Evolutionary conservation across 2,888 invertebrate species (phyloP).

Genomic region (Parnassius smintheus): DNA sequence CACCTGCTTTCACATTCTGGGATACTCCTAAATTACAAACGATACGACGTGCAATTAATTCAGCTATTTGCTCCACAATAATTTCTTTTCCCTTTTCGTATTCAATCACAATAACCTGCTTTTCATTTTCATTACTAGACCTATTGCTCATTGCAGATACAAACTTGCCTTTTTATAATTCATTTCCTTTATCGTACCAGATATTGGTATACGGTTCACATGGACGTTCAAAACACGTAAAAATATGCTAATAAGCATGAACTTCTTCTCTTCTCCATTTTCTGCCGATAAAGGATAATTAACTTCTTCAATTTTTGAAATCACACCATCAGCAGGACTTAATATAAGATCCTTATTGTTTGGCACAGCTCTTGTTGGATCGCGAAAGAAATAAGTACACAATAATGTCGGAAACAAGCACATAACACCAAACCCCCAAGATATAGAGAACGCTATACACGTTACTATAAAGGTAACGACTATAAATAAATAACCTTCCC

Average conservation of each 20-base stretch:
- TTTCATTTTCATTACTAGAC: neutral
- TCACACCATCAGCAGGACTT: neutral
- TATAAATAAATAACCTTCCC: no score
- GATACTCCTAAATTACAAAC: constrained; percentile 1
- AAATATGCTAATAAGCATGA: neutral
- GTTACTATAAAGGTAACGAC: no score
- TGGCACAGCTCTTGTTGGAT: neutral
- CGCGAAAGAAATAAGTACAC: constrained; percentile 3
- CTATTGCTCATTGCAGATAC: neutral
- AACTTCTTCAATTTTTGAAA: constrained; percentile 1
- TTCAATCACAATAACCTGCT: neutral
- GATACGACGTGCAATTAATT: constrained; percentile 2
- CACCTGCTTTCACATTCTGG: constrained; percentile 1
- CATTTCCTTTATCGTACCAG: neutral
- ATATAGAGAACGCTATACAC: no score
- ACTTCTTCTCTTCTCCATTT: neutral
- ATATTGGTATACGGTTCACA: neutral
- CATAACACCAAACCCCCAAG: neutral
- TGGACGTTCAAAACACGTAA: neutral
- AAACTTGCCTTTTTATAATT: constrained; percentile 1
- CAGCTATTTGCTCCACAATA: constrained; percentile 1
- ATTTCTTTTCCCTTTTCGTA: neutral
- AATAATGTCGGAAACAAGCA: constrained; percentile 1
- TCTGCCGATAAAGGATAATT: constrained; percentile 1
- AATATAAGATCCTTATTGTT: neutral